These are phyloP conservation scores for Psittacara wagleri DNA, from an alignment of 2,113 vertebrate species.

Conservation along the genomic window DNA sequence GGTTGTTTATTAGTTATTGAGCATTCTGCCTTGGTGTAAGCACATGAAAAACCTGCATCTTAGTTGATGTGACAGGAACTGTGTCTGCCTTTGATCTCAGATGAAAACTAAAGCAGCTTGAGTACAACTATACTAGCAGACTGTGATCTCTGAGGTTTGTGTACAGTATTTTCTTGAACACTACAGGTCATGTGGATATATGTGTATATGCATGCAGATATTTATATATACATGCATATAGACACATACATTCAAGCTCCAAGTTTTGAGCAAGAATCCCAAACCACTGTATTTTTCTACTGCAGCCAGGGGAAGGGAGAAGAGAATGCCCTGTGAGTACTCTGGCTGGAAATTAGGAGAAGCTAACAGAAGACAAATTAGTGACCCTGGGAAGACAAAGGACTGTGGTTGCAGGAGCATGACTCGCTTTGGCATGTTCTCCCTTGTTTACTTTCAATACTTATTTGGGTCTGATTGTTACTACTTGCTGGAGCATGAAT, in stretches of 20 bases:
- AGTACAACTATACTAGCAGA: not conserved
- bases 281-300: not conserved
- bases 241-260: not conserved
- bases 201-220: not conserved
- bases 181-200: not conserved
- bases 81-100: not conserved
- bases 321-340: not conserved
- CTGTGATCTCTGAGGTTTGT: not conserved
- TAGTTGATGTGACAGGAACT: not conserved
- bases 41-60: not conserved
- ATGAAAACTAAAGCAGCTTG: not conserved
- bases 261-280: not conserved
- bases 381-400: not conserved
- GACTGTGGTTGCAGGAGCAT: not conserved
- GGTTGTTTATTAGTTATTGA: not conserved
- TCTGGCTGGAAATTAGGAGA: not conserved
- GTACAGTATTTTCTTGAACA: not conserved
- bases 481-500: not conserved
- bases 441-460: not conserved
- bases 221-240: accelerated
- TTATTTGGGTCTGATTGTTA: not conserved
- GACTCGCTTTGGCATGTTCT: not conserved
- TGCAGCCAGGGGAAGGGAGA: not conserved
- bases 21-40: not conserved
- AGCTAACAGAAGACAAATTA: not conserved